Evolutionary conservation across 2,797 vertebrate genomes (phyloP).

Genomic region (Smutsia gigantea): DNA sequence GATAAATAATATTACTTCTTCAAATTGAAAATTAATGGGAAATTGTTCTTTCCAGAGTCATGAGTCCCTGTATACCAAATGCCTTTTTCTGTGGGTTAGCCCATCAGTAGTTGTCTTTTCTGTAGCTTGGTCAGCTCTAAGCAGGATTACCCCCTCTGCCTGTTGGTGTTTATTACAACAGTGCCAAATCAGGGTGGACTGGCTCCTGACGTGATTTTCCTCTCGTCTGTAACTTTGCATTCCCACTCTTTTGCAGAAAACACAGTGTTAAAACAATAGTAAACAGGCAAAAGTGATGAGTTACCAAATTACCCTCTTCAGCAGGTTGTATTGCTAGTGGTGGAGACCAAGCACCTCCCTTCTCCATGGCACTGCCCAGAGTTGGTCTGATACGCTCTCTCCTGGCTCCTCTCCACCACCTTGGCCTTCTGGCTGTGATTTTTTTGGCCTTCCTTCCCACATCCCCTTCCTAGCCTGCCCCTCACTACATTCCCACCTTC

Average conservation of each 20-base stretch:
- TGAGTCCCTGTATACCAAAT: neutral
- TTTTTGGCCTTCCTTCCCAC: neutral
- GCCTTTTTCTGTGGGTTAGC: neutral
- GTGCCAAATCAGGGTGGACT: neutral
- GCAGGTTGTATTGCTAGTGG: neutral
- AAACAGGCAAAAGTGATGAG: neutral
- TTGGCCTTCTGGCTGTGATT: neutral
- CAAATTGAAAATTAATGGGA: conserved; percentile 28
- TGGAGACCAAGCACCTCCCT: neutral
- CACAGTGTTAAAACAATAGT: neutral
- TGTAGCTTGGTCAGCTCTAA: neutral
- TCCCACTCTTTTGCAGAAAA: neutral
- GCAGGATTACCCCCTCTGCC: neutral
- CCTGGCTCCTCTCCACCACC: too few species aligned
- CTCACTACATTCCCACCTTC: neutral
- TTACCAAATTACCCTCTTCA: neutral
- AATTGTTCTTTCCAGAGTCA: neutral
- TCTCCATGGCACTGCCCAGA: neutral
- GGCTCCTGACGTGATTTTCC: neutral
- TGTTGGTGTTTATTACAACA: neutral
- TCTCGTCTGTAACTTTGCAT: neutral
- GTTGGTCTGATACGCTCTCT: neutral
- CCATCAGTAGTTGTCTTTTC: neutral
- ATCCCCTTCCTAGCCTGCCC: neutral
- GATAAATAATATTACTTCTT: conserved; percentile 12